A percentile compares a stretch with the other conserved stretches of the same genome.
These are phyloP conservation scores for Catostylus mosaicus DNA, from an alignment of 30 jellyfish, hydroid and myxozoan genomes.

Conservation along the genomic window DNA sequence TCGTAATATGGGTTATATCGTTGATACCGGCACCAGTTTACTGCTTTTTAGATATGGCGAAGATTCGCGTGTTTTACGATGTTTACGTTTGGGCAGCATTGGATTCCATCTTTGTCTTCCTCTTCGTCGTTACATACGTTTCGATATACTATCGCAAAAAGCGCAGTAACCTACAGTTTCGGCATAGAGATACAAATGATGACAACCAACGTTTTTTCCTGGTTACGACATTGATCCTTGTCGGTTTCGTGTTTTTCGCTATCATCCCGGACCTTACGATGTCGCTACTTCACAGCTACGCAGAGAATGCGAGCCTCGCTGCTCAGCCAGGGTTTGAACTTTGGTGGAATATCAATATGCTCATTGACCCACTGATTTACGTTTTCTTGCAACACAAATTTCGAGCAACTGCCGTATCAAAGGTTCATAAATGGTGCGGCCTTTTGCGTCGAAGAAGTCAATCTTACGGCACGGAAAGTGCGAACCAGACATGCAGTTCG, in stretches of 20 bases:
- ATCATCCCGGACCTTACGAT: slow-evolving; percentile 30
- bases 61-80: slow-evolving; percentile 29
- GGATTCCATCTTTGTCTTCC: slow-evolving; percentile 19
- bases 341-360: slow-evolving; percentile 49
- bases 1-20: slow-evolving; percentile 7
- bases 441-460: not conserved
- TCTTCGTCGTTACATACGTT: slow-evolving; percentile 27
- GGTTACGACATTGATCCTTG: slow-evolving; percentile 26
- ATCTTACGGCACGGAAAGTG: slow-evolving; percentile 14
- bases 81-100: slow-evolving; percentile 23
- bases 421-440: not conserved
- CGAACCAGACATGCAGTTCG: not conserved
- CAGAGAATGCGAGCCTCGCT: not conserved
- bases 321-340: slow-evolving; percentile 41
- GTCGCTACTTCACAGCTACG: slow-evolving; percentile 6
- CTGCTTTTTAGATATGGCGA: slow-evolving; percentile 43
- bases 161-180: slow-evolving; percentile 27
- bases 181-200: slow-evolving; percentile 35
- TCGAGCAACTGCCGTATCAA: not conserved
- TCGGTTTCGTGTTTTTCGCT: slow-evolving; percentile 29
- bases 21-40: slow-evolving; percentile 23
- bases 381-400: slow-evolving; percentile 27
- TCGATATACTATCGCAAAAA: slow-evolving; percentile 35
- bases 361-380: slow-evolving; percentile 40
- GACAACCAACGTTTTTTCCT: slow-evolving; percentile 31